Base-by-base conservation (phyloP, 2,113 vertebrate species). In the Puma concolor region DNA sequence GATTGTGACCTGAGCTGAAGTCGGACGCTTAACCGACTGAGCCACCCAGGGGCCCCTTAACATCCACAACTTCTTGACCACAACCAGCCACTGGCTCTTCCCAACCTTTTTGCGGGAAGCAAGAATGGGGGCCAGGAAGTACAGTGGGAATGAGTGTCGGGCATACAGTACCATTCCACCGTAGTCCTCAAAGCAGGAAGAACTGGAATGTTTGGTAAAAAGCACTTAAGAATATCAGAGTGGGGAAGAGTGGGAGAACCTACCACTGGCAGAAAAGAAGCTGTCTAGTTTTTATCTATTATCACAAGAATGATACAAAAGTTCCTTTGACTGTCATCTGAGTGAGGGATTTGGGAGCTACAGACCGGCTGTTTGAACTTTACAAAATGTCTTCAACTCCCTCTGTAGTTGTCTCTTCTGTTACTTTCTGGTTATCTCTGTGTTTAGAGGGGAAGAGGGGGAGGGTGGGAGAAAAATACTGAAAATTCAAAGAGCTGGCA, bases 351-450 rank as follows among this genome's bases (percentile, higher is more conserved):
- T 69, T 87, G 38, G 44, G 16, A 92, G 71, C 31, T 77, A 33
- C 15, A 88, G 66, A 74, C 19, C 29, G 83, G 41, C 15, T 48
- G 15, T 74, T 77, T 71, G 76, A 93, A 80, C 38, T 94, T 97
- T 52, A 41, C 89, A 66, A 91, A 52, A 79, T 57, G 17, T 88
- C 67, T 82, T 79, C 31, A 74, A 5, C 21, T 6, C 10, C 87
- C 63, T 92, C n/a, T 89, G 3, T 41, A 15, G 63, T 89, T 86
- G 69, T 83, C 91, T 94, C 94, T 93, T 96, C 92, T 89, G 72
- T 95, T 92, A 57, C 17, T 48, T 91, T 95, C 72, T 96, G 57
- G 93, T 95, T 96, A 89, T 90, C 82, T 27, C 7, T 69, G 5
- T 87, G 44, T 81, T 94, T 96, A 66, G 36, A 77, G 33, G 4